Evolutionary conservation across 64 coral and sea anemone species (phyloP).

Genomic region (Platygyra sinensis): DNA sequence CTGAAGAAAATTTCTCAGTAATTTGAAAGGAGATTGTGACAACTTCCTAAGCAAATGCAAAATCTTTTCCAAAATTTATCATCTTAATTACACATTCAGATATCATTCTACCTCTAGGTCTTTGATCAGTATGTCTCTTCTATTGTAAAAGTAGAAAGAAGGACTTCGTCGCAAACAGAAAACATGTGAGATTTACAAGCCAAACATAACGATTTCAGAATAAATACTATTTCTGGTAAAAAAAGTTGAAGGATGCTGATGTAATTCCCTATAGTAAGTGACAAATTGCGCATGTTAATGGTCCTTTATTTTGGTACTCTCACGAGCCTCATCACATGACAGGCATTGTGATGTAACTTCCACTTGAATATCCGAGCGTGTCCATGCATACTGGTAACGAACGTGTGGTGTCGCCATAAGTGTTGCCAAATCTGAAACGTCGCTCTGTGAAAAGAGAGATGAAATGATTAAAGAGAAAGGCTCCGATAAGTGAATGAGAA

Average conservation of each 20-base stretch:
- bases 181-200: too few species aligned
- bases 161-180: background rate
- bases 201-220: too few species aligned
- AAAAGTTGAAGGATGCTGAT: too few species aligned
- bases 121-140: background rate
- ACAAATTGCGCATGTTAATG: background rate
- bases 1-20: too few species aligned
- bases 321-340: slow-evolving; percentile 61
- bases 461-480: background rate
- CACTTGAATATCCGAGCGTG: slow-evolving; percentile 69
- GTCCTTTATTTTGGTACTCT: background rate
- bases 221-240: too few species aligned
- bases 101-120: background rate
- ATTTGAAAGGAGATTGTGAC: too few species aligned
- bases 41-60: background rate
- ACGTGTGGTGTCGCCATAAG: slow-evolving; percentile 88
- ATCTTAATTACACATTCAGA: background rate
- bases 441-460: slow-evolving; percentile 57
- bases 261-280: background rate
- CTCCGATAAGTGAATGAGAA: background rate
- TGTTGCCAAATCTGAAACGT: slow-evolving; percentile 92
- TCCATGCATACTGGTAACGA: slow-evolving; percentile 77
- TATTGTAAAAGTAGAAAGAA: background rate
- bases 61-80: background rate
- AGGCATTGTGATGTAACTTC: slow-evolving; percentile 72